A percentile compares a stretch with the other conserved stretches of the same genome.
phyloP scores from a whole-genome alignment of 2,797 vertebrate genomes.

The Peromyscus attwateri region DNA sequence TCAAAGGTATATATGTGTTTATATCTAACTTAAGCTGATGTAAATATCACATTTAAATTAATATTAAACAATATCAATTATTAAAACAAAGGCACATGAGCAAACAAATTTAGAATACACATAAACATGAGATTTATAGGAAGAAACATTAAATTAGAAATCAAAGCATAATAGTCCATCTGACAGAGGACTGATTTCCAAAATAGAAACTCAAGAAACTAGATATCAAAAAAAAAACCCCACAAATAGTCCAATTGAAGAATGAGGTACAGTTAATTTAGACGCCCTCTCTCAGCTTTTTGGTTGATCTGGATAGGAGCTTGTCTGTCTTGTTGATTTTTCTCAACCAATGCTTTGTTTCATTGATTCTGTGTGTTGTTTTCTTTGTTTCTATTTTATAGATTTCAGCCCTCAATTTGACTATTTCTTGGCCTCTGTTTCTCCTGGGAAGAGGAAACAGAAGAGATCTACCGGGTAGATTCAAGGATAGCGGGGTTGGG shows the following conservation, averaged over 20 bases:
- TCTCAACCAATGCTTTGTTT: too few relatives aligned
- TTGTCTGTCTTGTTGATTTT: too few relatives aligned
- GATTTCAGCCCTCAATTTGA: too few relatives aligned
- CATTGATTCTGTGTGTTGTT: too few relatives aligned
- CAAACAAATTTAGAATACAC: neutral
- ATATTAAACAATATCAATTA: neutral
- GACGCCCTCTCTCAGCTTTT: too few relatives aligned
- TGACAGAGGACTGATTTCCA: neutral
- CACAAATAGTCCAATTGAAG: neutral
- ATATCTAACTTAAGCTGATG: neutral
- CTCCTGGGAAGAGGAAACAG: neutral
- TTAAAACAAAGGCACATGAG: neutral
- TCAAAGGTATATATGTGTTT: too few relatives aligned
- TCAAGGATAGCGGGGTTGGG: fast-evolving
- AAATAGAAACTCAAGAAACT: neutral
- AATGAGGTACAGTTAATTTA: neutral
- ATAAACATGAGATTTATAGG: neutral
- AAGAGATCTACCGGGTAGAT: neutral
- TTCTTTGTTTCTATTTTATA: too few relatives aligned
- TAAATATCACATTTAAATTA: neutral
- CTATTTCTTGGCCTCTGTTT: too few relatives aligned
- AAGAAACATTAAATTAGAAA: neutral
- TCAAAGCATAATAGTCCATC: neutral
- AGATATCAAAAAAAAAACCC: neutral
- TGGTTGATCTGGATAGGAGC: too few relatives aligned